A percentile compares a stretch with the other conserved stretches of the same genome.
Conservation (phyloP, 2,888 invertebrate species). For the Polia nebulosa region DNA sequence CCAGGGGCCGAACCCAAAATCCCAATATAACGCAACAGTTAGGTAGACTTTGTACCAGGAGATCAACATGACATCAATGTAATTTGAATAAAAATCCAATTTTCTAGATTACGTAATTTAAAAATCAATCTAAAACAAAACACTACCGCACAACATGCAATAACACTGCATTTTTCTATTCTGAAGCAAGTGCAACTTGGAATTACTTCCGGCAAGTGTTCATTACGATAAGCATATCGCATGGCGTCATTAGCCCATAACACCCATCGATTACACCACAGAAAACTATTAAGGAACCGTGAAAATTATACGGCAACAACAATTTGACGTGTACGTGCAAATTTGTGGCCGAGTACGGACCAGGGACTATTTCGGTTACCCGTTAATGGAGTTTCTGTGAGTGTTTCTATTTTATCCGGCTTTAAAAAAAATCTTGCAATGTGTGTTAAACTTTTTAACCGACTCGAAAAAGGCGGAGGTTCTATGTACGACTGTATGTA, state of each 20-base stretch:
- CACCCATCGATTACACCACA: constrained; percentile 63
- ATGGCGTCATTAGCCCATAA: constrained; percentile 64
- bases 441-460: too few relatives aligned
- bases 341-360: constrained; percentile 18
- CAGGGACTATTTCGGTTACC: background rate
- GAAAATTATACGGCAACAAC: constrained; percentile 61
- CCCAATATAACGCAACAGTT: too few relatives aligned
- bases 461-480: too few relatives aligned
- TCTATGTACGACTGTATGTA: too few relatives aligned
- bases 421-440: background rate
- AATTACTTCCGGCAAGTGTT: constrained; percentile 54
- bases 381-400: background rate
- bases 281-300: constrained; percentile 68
- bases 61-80: background rate
- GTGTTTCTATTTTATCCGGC: background rate
- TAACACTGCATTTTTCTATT: constrained; percentile 44
- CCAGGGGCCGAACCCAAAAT: too few relatives aligned
- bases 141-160: constrained; percentile 42
- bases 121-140: constrained; percentile 43
- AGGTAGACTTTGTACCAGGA: background rate
- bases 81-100: background rate
- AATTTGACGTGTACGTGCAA: constrained; percentile 37
- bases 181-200: constrained; percentile 32
- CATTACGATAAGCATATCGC: constrained; percentile 63
- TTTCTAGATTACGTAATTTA: constrained; percentile 13